phyloP scores from a whole-genome alignment of 2,797 vertebrate species.

The Eulemur coronatus region DNA sequence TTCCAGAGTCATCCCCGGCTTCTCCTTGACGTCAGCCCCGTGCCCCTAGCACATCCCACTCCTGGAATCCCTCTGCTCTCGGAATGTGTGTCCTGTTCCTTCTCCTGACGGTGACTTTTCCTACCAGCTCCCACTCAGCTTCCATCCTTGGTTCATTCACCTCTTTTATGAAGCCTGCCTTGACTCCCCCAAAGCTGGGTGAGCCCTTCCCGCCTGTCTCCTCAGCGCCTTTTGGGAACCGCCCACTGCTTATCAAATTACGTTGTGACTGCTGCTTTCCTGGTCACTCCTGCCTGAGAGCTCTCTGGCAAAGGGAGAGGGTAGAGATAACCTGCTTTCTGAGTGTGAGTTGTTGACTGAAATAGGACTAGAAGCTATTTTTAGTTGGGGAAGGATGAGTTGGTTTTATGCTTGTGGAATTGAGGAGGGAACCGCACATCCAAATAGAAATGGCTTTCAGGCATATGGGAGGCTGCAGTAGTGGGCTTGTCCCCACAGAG shows the following conservation, averaged over 20 bases:
- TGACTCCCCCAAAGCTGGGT: not conserved
- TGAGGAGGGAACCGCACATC: not conserved
- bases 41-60: too few relatives aligned
- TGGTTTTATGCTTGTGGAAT: not conserved
- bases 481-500: not conserved
- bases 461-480: rapidly evolving
- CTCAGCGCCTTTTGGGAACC: not conserved
- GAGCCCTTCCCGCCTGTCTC: not conserved
- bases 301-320: not conserved
- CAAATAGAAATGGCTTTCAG: not conserved
- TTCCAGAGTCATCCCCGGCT: not conserved
- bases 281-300: not conserved
- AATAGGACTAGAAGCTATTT: not conserved
- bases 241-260: not conserved
- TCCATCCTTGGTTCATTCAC: not conserved
- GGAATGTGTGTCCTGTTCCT: too few relatives aligned
- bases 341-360: not conserved
- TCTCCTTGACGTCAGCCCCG: rapidly evolving
- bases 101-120: not conserved
- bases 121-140: not conserved
- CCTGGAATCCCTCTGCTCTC: not conserved
- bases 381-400: not conserved
- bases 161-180: not conserved
- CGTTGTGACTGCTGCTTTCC: not conserved
- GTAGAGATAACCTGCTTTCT: not conserved